phyloP scores from a whole-genome alignment of 2,797 vertebrate species.

The Anableps anableps region DNA sequence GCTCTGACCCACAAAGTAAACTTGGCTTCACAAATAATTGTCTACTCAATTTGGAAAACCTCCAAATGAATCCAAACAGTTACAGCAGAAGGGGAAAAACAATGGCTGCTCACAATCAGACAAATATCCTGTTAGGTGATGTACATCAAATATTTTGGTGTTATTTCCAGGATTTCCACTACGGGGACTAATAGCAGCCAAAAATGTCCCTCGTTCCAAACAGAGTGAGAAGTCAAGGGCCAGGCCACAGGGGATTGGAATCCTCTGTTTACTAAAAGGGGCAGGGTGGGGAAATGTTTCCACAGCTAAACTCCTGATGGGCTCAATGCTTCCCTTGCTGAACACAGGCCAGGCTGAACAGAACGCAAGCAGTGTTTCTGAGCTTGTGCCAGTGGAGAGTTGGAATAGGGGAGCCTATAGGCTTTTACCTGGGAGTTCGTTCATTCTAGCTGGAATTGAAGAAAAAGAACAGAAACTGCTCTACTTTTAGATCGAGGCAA shows the following conservation, averaged over 20 bases:
- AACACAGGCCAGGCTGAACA: slow-evolving; percentile 57
- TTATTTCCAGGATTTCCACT: slow-evolving; percentile 51
- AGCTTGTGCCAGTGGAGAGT: slow-evolving; percentile 39
- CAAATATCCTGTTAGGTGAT: slow-evolving; percentile 60
- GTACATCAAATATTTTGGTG: slow-evolving; percentile 49
- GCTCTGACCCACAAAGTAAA: slow-evolving; percentile 47
- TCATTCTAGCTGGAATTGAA: slow-evolving; percentile 12
- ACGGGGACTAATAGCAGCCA: slow-evolving; percentile 14
- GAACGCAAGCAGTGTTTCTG: slow-evolving; percentile 38
- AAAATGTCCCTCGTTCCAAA: slow-evolving; percentile 18
- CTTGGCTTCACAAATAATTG: slow-evolving; percentile 38
- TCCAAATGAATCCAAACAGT: slow-evolving; percentile 34
- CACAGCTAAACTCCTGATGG: slow-evolving; percentile 65
- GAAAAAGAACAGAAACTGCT: background rate
- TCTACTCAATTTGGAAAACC: slow-evolving; percentile 27
- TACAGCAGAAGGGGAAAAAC: slow-evolving; percentile 21
- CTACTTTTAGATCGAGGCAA: background rate
- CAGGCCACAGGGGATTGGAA: slow-evolving; percentile 35
- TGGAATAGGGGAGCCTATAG: slow-evolving; percentile 22
- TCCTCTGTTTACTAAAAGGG: slow-evolving; percentile 68
- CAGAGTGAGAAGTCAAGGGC: slow-evolving; percentile 26
- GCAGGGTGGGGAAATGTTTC: slow-evolving; percentile 67
- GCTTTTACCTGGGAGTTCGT: background rate
- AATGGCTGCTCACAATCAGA: slow-evolving; percentile 42
- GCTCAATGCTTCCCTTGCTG: slow-evolving; percentile 64